Conservation (phyloP, 2,888 invertebrate genomes). For the Abrostola triplasia region DNA sequence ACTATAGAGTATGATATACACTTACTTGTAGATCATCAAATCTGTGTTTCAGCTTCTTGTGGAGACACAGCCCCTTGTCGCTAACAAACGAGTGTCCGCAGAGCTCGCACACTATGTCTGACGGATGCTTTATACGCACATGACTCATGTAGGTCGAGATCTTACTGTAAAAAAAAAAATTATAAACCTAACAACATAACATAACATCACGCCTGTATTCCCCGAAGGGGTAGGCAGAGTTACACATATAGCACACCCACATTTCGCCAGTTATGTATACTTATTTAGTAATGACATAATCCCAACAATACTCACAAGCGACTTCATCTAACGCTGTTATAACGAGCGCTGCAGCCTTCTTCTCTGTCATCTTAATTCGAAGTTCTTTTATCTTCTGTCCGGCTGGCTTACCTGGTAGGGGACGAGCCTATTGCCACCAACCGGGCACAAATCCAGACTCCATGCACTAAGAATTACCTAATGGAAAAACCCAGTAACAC, state of each 20-base stretch:
- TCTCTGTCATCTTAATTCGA: slow-evolving; percentile 90
- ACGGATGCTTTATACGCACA: slow-evolving; percentile 79
- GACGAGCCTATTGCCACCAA: no score
- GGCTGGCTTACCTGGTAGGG: slow-evolving; percentile 89
- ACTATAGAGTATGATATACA: slow-evolving; percentile 1
- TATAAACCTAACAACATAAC: no score
- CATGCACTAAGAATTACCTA: no score
- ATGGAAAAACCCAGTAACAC: no score
- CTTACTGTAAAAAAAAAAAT: slow-evolving; percentile 73
- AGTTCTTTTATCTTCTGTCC: slow-evolving; percentile 91
- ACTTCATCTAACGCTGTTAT: slow-evolving; percentile 95
- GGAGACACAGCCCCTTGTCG: slow-evolving; percentile 77
- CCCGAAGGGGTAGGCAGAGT: no score
- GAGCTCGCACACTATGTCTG: slow-evolving; percentile 78
- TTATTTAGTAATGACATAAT: no score
- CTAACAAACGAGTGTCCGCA: slow-evolving; percentile 82
- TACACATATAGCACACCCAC: no score
- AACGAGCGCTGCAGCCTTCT: slow-evolving; percentile 90
- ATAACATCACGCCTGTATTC: no score
- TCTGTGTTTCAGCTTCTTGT: slow-evolving; percentile 79
- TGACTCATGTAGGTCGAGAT: slow-evolving; percentile 82
- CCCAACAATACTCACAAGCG: slow-evolving; percentile 91
- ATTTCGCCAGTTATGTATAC: no score
- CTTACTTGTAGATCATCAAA: slow-evolving; percentile 66
- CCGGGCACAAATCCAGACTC: no score